Percentiles rank a stretch among this genome's conserved stretches.
Evolutionary conservation across 2,113 vertebrate genomes (phyloP).

Genomic region (Labrus mixtus): DNA sequence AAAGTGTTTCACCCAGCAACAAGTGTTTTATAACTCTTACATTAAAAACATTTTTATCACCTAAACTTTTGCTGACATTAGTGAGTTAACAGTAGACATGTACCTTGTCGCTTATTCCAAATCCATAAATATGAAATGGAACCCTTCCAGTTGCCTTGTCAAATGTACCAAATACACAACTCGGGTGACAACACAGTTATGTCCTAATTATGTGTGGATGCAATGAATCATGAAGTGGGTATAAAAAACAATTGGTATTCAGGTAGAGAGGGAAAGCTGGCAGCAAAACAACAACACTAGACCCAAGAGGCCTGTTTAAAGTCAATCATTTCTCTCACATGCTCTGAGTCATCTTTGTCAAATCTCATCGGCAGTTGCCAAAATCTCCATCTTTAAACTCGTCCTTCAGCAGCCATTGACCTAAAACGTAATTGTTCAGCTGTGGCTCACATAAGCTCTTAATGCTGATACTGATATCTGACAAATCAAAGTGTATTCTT

Average conservation of each 20-base stretch:
- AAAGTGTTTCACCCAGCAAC: too few relatives aligned
- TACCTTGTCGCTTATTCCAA: slow-evolving; percentile 28
- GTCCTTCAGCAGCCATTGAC: slow-evolving; percentile 37
- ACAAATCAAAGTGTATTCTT: slow-evolving; percentile 34
- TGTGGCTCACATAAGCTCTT: not conserved
- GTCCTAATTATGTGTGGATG: slow-evolving; percentile 31
- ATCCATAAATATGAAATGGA: slow-evolving; percentile 57
- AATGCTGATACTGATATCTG: slow-evolving; percentile 14
- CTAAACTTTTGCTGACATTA: slow-evolving; percentile 27
- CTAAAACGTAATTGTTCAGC: slow-evolving; percentile 11
- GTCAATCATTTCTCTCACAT: slow-evolving; percentile 8
- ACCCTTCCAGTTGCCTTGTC: slow-evolving; percentile 50
- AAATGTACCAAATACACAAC: slow-evolving; percentile 32
- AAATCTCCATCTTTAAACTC: slow-evolving; percentile 16
- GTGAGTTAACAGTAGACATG: slow-evolving; percentile 28
- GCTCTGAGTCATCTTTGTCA: slow-evolving; percentile 12
- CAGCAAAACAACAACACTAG: slow-evolving; percentile 11
- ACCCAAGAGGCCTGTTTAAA: slow-evolving; percentile 43
- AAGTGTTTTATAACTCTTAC: slow-evolving; percentile 46
- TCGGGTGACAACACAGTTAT: slow-evolving; percentile 21
- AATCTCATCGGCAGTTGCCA: slow-evolving; percentile 34
- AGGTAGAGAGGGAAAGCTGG: not conserved
- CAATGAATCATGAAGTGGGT: slow-evolving; percentile 9
- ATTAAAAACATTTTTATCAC: slow-evolving; percentile 13
- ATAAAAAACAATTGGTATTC: slow-evolving; percentile 28